Evolutionary conservation across 2,113 vertebrate genomes (phyloP), one percentile per base, ranked within the genome.

Genomic region (Neodon shergylaensis): DNA sequence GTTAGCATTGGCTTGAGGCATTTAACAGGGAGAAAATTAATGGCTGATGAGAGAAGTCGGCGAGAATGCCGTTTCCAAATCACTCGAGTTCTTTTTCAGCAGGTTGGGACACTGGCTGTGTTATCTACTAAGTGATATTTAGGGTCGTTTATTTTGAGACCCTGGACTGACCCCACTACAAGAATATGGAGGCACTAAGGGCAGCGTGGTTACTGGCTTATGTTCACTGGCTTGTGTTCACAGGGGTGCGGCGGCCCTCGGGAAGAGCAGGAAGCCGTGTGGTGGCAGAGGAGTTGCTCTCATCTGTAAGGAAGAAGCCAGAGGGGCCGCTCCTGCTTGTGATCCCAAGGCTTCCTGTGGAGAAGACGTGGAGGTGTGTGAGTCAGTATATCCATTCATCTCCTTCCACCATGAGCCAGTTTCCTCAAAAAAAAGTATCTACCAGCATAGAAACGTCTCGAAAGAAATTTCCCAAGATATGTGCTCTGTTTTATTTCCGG

Each of bases 21-120:
- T 74, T 79, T 26, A 66, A 72, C 19, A 72, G 76, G 85, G 72
- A 92, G 94, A 88, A 94, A 92, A 92, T 94, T 26, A 96, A 91
- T 47, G 85, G 85, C 88, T 39, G 81, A 44, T 61, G 49, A 7
- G 63, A 88, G 82, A 70, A n/a, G 24, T 21, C 3, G 47, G 73
- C 74, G 39, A 58, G 74, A 74, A 65, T 44, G 19, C n/a, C 49
- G 44, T 65, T 70, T 82, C 49, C 1, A 10, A 31, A 44, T 74
- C 61, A 28, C 31, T 36, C 49, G 2, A 14, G 66, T 26, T 47
- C 33, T 26, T 10, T 42, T 11, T 65, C 10, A 0, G 24, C 3
- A 61, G 61, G 66, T 33, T 2, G 1, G 86, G 78, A 22, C 22
- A 7, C 26, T 5, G 17, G n/a, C 77, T 24, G 12, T 21, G 68